phyloP scores from a whole-genome alignment of 2,113 vertebrate species.

The Notothenia coriiceps region DNA sequence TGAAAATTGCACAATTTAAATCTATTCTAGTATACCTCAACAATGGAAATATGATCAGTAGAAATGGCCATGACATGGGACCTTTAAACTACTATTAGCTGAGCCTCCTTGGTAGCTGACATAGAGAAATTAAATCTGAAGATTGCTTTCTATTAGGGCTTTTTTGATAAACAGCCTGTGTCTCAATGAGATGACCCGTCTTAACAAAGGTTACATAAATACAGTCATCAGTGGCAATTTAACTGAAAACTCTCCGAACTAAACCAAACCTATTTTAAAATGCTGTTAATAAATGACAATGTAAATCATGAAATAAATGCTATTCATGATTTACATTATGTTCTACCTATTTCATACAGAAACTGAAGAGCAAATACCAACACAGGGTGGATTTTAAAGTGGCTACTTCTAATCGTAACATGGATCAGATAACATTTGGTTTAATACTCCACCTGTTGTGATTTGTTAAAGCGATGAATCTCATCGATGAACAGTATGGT shows the following conservation, averaged over 20 bases:
- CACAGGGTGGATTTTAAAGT: background rate
- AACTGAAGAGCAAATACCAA: background rate
- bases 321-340: too few species aligned
- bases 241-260: background rate
- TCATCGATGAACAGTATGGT: slow-evolving; percentile 98
- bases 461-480: slow-evolving; percentile 98
- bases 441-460: slow-evolving; percentile 90
- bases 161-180: too few species aligned
- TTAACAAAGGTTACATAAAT: too few species aligned
- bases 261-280: background rate
- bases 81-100: background rate
- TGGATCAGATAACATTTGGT: background rate
- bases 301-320: too few species aligned
- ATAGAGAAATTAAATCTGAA: background rate
- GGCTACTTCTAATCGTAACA: background rate
- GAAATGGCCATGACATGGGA: too few species aligned
- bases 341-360: background rate
- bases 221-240: background rate
- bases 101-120: background rate
- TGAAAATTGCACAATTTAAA: too few species aligned
- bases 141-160: background rate
- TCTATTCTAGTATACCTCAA: too few species aligned
- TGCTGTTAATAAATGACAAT: background rate
- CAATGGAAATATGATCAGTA: too few species aligned
- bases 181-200: too few species aligned